Evolutionary conservation across 2,888 invertebrate genomes (phyloP), one percentile per base, ranked within the genome.

Genomic region (Nomada flava): DNA sequence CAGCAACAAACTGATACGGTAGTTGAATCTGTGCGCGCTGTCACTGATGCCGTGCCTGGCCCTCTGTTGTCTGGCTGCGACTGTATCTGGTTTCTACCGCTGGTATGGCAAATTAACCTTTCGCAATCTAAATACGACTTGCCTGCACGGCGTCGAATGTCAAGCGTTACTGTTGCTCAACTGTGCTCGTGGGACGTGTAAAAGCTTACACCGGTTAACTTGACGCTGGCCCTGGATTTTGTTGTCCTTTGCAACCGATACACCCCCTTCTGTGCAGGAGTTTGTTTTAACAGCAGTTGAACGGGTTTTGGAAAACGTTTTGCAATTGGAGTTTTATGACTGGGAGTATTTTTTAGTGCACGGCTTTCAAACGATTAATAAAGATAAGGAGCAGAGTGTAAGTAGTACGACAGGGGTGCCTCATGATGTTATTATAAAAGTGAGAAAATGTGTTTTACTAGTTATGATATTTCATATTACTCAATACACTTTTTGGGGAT

Each of bases 31-130:
- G 15, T 47, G 11, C 47, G 13, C 15, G 20, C 20, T 0, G n/a
- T 18, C 18, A 10, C 23, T 4, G 10, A 7, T 23, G 15, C 20
- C 29, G 29, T n/a, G 68, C n/a, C 26, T 23, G 36, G 60, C 20
- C 50, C 60, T 29, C 44, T 29, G 53, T 29, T 67, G 50, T 23
- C 50, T 50, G 13, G n/a, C 23, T 18, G 23, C 5, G 23, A n/a
- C 23, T 47, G 15, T 36, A 36, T 36, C 55, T 44, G n/a, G n/a
- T 57, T 57, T 23, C 57, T 2, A 36, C 9, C 15, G 13, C 62
- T 23, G 53, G 13, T 29, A n/a, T 29, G 73, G 13, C 36, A 23
- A 74, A 67, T 74, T 67, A 67, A 50, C 67, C 59, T 36, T 29
- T 18, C 10, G 50, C 47, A 44, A 65, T 55, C 20, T 44, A 55